phyloP scores from a whole-genome alignment of 2,888 invertebrate species.

The Halictus ligatus region DNA sequence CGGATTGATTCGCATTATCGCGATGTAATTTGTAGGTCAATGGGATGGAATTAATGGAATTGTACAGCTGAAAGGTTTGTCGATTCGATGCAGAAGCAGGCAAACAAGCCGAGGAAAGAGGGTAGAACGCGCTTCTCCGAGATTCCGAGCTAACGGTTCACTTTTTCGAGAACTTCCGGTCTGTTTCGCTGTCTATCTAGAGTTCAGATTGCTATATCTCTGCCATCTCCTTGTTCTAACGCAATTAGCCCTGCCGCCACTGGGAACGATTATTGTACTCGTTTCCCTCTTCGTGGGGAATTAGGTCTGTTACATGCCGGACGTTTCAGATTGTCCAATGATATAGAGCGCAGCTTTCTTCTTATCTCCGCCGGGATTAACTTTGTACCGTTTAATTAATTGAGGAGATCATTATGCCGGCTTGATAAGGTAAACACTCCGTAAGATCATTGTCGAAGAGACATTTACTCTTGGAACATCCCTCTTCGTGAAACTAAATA shows the following conservation, averaged over 20 bases:
- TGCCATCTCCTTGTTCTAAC: slow-evolving; percentile 13
- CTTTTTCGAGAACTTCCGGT: slow-evolving; percentile 69
- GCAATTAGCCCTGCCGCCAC: slow-evolving; percentile 55
- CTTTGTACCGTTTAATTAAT: background rate
- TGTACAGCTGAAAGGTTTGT: background rate
- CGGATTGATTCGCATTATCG: background rate
- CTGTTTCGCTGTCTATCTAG: slow-evolving; percentile 44
- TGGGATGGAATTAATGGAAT: background rate
- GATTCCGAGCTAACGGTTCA: slow-evolving; percentile 62
- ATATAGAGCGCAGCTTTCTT: background rate
- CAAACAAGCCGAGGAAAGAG: slow-evolving; percentile 64
- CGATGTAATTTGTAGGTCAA: background rate
- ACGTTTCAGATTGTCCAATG: background rate
- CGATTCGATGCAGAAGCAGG: slow-evolving; percentile 24
- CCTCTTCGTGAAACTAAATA: background rate
- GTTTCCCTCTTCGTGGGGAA: slow-evolving; percentile 19
- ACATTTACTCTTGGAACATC: background rate
- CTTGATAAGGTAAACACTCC: background rate
- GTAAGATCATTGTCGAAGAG: background rate
- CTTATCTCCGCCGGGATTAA: background rate
- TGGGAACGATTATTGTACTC: slow-evolving; percentile 38
- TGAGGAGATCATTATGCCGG: background rate
- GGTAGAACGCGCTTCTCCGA: slow-evolving; percentile 63
- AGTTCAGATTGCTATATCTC: slow-evolving; percentile 12
- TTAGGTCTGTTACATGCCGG: background rate